Conservation (phyloP, 37 sponge, comb jelly and placozoan genomes). For the Theonella swinhoei region DNA sequence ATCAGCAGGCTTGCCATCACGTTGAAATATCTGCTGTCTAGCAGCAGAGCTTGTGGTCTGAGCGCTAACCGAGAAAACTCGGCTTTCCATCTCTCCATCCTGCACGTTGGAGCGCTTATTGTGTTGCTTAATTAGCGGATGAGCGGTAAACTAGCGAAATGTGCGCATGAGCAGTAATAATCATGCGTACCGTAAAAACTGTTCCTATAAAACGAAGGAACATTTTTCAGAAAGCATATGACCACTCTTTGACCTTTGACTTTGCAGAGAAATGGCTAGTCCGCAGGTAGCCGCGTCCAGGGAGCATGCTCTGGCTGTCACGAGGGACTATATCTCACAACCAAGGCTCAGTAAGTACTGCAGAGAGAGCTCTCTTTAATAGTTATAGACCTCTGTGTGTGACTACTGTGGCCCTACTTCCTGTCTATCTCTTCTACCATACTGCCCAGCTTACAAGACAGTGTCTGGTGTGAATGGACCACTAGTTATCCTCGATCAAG, state of each 20-base stretch:
- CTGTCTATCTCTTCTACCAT: too few species aligned
- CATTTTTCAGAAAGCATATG: background rate
- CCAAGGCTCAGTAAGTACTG: slow-evolving; percentile 87
- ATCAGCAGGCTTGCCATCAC: background rate
- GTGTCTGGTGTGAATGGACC: slow-evolving; percentile 99
- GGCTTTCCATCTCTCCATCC: background rate
- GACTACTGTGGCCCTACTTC: too few species aligned
- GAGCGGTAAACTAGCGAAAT: background rate
- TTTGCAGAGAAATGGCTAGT: slow-evolving; percentile 20
- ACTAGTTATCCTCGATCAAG: slow-evolving; percentile 95
- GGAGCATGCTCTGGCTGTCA: slow-evolving; percentile 87
- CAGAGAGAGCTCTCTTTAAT: background rate
- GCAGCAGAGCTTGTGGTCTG: background rate
- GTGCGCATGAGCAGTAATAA: background rate
- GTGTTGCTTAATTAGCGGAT: too few species aligned
- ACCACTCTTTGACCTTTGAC: background rate
- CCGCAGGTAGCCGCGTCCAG: slow-evolving; percentile 47
- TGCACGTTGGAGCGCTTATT: background rate
- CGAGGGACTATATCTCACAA: slow-evolving; percentile 94
- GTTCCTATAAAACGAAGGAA: background rate
- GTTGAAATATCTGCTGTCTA: background rate
- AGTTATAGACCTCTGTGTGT: background rate
- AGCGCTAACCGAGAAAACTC: background rate
- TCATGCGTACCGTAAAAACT: background rate
- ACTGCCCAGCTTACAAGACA: slow-evolving; percentile 85